phyloP scores from a whole-genome alignment of 2,888 invertebrate species.

The Limnephilus lunatus region DNA sequence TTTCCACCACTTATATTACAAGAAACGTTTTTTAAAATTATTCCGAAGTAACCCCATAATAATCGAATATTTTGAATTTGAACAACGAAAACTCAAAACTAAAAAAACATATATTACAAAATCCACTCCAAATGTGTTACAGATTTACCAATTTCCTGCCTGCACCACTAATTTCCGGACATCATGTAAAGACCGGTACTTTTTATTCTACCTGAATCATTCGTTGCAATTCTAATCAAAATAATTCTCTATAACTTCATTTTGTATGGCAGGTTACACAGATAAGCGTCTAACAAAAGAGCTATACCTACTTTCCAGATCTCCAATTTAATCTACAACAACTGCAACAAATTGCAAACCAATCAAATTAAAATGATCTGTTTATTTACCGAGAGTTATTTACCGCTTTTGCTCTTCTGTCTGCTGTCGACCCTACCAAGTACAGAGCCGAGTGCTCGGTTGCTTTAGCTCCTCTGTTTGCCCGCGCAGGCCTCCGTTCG shows the following conservation, averaged over 20 bases:
- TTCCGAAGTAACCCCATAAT: too few relatives aligned
- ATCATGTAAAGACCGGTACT: background rate
- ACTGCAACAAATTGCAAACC: background rate
- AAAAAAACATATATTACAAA: too few relatives aligned
- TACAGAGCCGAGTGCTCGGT: background rate
- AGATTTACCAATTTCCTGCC: too few relatives aligned
- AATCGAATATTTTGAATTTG: too few relatives aligned
- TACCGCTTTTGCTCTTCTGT: background rate
- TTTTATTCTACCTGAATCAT: background rate
- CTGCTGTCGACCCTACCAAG: background rate
- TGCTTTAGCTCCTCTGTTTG: slow-evolving; percentile 9
- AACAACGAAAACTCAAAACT: too few relatives aligned
- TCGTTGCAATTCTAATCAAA: background rate
- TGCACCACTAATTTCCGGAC: too few relatives aligned
- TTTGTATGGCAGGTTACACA: background rate
- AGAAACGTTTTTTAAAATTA: too few relatives aligned
- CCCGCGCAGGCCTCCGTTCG: slow-evolving; percentile 31
- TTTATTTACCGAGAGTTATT: background rate
- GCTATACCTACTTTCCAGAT: background rate
- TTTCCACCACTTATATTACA: too few relatives aligned
- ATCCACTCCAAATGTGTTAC: too few relatives aligned
- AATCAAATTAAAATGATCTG: background rate
- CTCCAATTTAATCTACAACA: background rate
- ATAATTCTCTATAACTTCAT: background rate
- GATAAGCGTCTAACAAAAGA: background rate